phyloP scores from a whole-genome alignment of 2,113 vertebrate genomes.

The Leptosomus discolor region DNA sequence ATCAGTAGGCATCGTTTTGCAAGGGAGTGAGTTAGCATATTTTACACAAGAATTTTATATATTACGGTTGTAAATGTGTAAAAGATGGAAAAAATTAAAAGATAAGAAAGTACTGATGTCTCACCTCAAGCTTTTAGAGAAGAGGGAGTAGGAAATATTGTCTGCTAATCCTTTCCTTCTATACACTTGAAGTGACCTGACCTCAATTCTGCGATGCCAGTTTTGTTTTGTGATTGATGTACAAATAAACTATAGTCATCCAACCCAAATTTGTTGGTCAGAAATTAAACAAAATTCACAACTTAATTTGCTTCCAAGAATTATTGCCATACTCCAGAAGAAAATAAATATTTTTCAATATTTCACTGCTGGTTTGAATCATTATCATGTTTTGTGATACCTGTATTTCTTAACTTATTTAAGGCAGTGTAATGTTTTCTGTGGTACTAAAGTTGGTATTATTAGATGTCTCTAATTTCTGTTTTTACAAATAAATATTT shows the following conservation, averaged over 20 bases:
- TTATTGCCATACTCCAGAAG: neutral
- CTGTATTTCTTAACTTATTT: neutral
- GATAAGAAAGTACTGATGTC: neutral
- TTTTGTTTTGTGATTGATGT: neutral
- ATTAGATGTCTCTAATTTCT: neutral
- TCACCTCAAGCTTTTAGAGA: neutral
- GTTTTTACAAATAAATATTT: neutral
- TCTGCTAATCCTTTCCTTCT: neutral
- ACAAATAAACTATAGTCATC: neutral
- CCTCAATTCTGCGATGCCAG: neutral
- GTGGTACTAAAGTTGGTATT: neutral
- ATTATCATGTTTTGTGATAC: neutral
- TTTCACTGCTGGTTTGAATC: neutral
- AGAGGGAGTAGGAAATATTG: neutral
- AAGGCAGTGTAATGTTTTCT: neutral
- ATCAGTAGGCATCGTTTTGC: neutral
- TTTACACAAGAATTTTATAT: neutral
- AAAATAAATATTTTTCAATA: neutral
- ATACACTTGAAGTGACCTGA: neutral
- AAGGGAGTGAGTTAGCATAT: neutral
- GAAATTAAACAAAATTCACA: neutral
- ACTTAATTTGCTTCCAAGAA: neutral
- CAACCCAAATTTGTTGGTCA: neutral
- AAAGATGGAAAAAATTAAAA: neutral
- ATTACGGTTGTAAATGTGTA: neutral